Conservation (phyloP, 1,140 invertebrate genomes). For the Sycophaga agraensis region DNA sequence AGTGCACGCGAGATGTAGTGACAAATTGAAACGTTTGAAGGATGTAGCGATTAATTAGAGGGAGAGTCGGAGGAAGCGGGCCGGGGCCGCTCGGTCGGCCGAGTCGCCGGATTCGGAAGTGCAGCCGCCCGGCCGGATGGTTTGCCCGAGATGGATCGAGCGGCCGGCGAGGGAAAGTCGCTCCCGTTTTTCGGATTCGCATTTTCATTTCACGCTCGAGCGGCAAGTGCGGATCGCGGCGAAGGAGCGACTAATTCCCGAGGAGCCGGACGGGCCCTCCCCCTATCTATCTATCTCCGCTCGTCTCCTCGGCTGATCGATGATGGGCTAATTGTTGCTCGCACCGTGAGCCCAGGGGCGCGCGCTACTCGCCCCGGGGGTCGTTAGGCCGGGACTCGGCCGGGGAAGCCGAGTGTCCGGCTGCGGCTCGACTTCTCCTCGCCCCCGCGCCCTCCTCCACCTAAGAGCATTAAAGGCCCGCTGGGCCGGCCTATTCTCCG, state of each 20-base stretch:
- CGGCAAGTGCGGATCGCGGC: neutral
- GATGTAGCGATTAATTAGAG: too few species aligned
- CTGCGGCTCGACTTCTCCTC: neutral
- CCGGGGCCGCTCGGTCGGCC: too few species aligned
- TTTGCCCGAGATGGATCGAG: too few species aligned
- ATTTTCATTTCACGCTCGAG: slow-evolving; percentile 8
- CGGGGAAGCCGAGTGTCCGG: too few species aligned
- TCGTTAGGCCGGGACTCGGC: neutral
- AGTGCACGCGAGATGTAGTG: too few species aligned
- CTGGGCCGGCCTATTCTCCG: too few species aligned
- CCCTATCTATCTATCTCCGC: neutral
- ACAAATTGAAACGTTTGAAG: too few species aligned
- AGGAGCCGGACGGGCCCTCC: neutral
- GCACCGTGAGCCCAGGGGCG: neutral
- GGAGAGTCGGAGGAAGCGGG: too few species aligned
- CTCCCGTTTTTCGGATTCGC: neutral
- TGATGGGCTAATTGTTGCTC: slow-evolving; percentile 9
- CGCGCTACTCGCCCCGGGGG: neutral
- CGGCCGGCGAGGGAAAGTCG: too few species aligned
- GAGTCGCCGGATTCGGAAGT: too few species aligned
- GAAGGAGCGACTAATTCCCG: slow-evolving; percentile 2
- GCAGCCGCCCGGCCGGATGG: too few species aligned
- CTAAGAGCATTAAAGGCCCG: too few species aligned
- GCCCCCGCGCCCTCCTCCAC: neutral
- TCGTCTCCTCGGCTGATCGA: neutral